These are phyloP conservation scores for Cantharis rufa DNA, from an alignment of 2,888 invertebrate species.

Conservation along the genomic window DNA sequence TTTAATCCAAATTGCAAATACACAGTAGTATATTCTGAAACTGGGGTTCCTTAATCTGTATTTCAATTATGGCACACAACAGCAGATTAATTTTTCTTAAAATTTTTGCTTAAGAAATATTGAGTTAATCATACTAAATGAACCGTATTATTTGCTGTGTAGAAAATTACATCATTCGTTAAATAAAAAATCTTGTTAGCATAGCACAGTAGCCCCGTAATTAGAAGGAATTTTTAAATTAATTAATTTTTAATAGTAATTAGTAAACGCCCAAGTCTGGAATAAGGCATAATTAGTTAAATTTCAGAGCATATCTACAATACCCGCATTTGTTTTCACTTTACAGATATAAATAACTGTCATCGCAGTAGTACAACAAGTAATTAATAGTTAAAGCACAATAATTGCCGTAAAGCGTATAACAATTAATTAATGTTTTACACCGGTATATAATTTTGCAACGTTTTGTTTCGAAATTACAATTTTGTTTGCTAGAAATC, in stretches of 20 bases:
- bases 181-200: neutral
- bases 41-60: neutral
- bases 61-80: neutral
- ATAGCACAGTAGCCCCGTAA: neutral
- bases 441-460: conserved; percentile 41
- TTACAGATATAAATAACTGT: conserved; percentile 31
- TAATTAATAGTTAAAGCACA: conserved; percentile 28
- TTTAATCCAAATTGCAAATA: too few species aligned
- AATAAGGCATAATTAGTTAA: neutral
- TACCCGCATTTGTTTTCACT: conserved; percentile 22
- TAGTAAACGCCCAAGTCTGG: neutral
- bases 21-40: too few species aligned
- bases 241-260: neutral
- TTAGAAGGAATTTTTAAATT: neutral
- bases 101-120: neutral
- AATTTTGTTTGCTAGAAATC: conserved; percentile 46
- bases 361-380: conserved; percentile 21
- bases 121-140: neutral
- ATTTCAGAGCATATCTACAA: neutral
- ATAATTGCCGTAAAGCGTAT: conserved; percentile 41
- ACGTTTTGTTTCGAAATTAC: conserved; percentile 37
- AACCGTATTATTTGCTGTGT: neutral
- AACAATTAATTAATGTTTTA: conserved; percentile 48
- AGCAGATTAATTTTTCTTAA: neutral
- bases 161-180: neutral